These are phyloP conservation scores for Cygnus buccinator DNA, from an alignment of 2,113 vertebrate genomes.

Conservation along the genomic window DNA sequence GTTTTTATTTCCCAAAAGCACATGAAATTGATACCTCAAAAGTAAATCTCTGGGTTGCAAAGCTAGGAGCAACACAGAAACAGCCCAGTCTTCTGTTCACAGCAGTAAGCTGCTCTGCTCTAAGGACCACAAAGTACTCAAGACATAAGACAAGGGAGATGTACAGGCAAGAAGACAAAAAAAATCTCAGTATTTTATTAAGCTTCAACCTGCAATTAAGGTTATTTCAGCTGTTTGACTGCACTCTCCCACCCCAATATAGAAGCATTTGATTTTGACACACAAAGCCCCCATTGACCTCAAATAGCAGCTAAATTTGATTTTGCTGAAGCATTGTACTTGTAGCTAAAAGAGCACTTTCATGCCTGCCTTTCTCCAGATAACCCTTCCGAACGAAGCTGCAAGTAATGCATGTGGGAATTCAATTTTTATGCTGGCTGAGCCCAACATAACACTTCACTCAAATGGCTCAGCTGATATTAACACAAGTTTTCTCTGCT, in stretches of 20 bases:
- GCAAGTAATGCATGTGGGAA: background rate
- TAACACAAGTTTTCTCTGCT: background rate
- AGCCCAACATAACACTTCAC: background rate
- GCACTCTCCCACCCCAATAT: background rate
- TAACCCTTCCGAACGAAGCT: background rate
- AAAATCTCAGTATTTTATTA: background rate
- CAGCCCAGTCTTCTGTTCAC: background rate
- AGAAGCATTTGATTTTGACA: background rate
- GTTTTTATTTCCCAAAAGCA: background rate
- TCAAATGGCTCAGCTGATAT: too few relatives aligned
- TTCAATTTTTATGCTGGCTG: background rate
- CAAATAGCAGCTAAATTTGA: slow-evolving; percentile 11
- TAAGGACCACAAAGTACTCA: background rate
- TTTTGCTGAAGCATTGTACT: slow-evolving; percentile 52
- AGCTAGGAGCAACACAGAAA: background rate
- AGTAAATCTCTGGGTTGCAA: background rate
- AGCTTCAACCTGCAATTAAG: slow-evolving; percentile 40
- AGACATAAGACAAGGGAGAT: background rate
- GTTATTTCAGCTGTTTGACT: slow-evolving; percentile 36
- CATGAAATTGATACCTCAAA: background rate
- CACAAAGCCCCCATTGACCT: slow-evolving; percentile 55
- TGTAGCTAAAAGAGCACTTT: slow-evolving; percentile 52
- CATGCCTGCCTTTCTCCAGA: slow-evolving; percentile 44
- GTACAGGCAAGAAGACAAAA: background rate
- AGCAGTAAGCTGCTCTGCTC: background rate